Evolutionary conservation across 2,888 invertebrate genomes (phyloP), one percentile per base, ranked within the genome.

Genomic region (Caenorhabditis virilis): DNA sequence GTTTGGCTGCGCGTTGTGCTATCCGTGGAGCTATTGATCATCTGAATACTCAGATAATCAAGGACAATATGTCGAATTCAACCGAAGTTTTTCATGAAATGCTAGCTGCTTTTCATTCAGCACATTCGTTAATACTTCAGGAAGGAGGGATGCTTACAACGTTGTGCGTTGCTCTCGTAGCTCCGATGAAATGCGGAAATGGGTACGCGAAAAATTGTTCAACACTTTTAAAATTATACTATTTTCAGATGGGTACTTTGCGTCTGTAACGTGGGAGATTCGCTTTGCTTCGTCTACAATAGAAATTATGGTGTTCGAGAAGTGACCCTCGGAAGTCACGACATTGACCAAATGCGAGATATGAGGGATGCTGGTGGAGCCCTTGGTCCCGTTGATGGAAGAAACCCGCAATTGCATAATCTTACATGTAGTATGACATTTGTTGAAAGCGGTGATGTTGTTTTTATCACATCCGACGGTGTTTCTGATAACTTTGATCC

Each of bases 401-500:
- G 86, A 20, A 90, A 90, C 80, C 92, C 92, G 0, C 92, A 93
- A 85, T 86, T 93, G 42, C 90, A 90, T 80, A 93, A 93, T 84
- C 87, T 93, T 48, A 93, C 92, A 0, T 88, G 91, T 69, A 77
- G 77, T 18, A 88, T 92, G 87, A 91, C 91, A 1, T 88, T 90
- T 61, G 87, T 91, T 9, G 90, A 91, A 74, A 86, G 74, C 25
- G 91, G 90, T 11, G 92, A 93, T 82, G 89, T 93, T 63, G 89
- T 93, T 25, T 90, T 92, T 84, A 87, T 93, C 16, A 91, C 92
- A 0, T 91, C 91, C n/a, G 92, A 93, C 81, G 92, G 92, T 7
- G 88, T 93, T 30, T 91, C 91, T 6, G 92, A 93, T 83, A 93
- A 93, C 84, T 91, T 92, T 78, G 92, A 93, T 85, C 92, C 92